Evolutionary conservation across 1,140 invertebrate species (phyloP).

Genomic region (Drosophila arizonae): DNA sequence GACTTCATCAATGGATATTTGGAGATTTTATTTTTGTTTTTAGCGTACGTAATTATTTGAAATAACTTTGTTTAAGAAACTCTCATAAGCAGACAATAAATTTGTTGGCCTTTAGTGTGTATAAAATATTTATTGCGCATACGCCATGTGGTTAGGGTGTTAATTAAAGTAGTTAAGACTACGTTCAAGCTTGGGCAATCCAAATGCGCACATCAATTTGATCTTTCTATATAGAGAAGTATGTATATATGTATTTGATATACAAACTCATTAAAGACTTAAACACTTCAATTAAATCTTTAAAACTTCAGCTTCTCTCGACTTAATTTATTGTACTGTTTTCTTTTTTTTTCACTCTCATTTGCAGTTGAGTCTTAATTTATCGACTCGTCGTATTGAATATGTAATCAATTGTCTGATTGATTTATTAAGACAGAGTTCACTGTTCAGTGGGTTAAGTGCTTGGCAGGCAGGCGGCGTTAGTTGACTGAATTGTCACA

Average conservation of each 20-base stretch:
- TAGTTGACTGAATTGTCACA: constrained; percentile 36
- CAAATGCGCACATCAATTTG: too few relatives aligned
- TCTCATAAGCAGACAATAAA: constrained; percentile 15
- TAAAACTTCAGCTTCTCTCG: background rate
- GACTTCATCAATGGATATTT: constrained; percentile 63
- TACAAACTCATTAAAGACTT: too few relatives aligned
- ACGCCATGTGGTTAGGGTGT: constrained; percentile 12
- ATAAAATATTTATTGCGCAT: constrained; percentile 13
- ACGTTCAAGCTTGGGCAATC: background rate
- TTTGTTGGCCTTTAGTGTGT: constrained; percentile 12
- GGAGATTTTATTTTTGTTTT: constrained; percentile 14
- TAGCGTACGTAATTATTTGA: constrained; percentile 57
- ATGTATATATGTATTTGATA: too few relatives aligned
- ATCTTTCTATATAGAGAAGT: too few relatives aligned
- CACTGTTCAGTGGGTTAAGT: constrained; percentile 2
- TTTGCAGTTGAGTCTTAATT: constrained; percentile 2
- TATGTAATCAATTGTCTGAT: constrained; percentile 8
- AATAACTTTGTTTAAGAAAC: constrained; percentile 11
- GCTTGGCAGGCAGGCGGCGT: constrained; percentile 5
- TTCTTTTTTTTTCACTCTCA: background rate
- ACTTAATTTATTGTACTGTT: background rate
- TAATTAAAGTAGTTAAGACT: background rate
- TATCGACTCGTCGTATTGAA: background rate
- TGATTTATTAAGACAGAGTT: constrained; percentile 19
- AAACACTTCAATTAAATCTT: too few relatives aligned